Evolutionary conservation across 2,797 vertebrate genomes (phyloP).

Genomic region (Scolopax rusticola): DNA sequence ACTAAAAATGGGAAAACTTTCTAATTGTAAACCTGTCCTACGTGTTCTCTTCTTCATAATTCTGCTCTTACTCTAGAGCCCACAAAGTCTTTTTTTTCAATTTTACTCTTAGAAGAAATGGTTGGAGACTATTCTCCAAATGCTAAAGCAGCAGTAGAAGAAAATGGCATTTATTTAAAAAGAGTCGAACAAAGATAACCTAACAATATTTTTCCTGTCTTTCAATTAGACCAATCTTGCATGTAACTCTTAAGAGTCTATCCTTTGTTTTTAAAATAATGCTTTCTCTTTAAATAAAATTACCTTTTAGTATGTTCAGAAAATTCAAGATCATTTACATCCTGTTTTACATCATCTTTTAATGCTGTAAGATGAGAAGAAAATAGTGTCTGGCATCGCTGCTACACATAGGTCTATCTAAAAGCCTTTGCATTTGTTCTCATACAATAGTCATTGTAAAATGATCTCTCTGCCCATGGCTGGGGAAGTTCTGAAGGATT

Average conservation of each 20-base stretch:
- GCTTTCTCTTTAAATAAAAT: constrained; percentile 41
- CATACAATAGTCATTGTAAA: constrained; percentile 59
- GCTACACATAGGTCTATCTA: constrained; percentile 7
- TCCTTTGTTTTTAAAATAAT: not conserved
- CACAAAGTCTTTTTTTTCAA: not conserved
- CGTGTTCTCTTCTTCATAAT: not conserved
- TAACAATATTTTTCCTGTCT: not conserved
- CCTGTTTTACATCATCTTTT: constrained; percentile 35
- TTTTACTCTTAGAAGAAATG: not conserved
- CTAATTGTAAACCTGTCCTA: not conserved
- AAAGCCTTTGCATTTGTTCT: constrained; percentile 69
- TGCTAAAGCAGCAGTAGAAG: not conserved
- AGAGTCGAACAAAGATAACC: not conserved
- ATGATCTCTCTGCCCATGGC: constrained; percentile 61
- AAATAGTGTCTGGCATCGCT: constrained; percentile 70
- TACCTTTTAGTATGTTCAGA: constrained; percentile 52
- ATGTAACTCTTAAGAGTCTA: not conserved
- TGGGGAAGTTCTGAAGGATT: constrained; percentile 68
- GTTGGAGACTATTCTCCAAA: not conserved
- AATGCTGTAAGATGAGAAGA: constrained; percentile 75
- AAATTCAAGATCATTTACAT: constrained; percentile 52
- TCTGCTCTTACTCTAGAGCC: not conserved
- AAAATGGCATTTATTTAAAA: not conserved
- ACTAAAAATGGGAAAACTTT: not conserved
- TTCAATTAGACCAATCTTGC: not conserved